A percentile compares a stretch with the other conserved stretches of the same genome.
Conservation (phyloP, 2,888 invertebrate species). For the Agrotis segetum region DNA sequence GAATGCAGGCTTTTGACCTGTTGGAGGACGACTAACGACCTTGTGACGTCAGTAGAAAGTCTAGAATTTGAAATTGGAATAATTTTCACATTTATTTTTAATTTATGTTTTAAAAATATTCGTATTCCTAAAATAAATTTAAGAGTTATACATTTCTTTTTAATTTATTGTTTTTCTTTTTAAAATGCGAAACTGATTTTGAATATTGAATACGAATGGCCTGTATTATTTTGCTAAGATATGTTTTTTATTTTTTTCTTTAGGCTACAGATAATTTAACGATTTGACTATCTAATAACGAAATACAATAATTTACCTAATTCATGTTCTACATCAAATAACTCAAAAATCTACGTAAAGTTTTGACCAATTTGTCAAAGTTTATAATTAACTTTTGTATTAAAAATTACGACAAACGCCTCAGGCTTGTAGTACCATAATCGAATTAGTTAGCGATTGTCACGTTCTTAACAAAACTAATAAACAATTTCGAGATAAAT, state of each 20-base stretch:
- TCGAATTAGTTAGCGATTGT: constrained; percentile 74
- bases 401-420: constrained; percentile 55
- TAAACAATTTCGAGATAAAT: constrained; percentile 71
- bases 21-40: constrained; percentile 61
- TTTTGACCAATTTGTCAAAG: constrained; percentile 63
- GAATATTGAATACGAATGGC: constrained; percentile 33
- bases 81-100: constrained; percentile 29
- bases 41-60: constrained; percentile 65
- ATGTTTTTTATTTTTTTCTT: constrained; percentile 4
- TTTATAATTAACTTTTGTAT: constrained; percentile 59
- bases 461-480: constrained; percentile 69
- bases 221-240: not conserved
- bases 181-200: constrained; percentile 28
- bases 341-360: constrained; percentile 50
- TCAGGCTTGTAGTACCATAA: constrained; percentile 66
- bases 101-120: not conserved
- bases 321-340: constrained; percentile 36
- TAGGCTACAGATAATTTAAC: constrained; percentile 36
- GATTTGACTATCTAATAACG: constrained; percentile 53
- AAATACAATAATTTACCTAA: constrained; percentile 47
- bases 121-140: not conserved
- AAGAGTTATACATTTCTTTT: no score
- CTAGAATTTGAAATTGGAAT: constrained; percentile 44
- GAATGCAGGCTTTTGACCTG: constrained; percentile 56
- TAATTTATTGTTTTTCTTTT: no score